Percentiles rank a stretch among this genome's conserved stretches.
phyloP scores from a whole-genome alignment of 2,888 invertebrate species.

The Dasypolia templi region DNA sequence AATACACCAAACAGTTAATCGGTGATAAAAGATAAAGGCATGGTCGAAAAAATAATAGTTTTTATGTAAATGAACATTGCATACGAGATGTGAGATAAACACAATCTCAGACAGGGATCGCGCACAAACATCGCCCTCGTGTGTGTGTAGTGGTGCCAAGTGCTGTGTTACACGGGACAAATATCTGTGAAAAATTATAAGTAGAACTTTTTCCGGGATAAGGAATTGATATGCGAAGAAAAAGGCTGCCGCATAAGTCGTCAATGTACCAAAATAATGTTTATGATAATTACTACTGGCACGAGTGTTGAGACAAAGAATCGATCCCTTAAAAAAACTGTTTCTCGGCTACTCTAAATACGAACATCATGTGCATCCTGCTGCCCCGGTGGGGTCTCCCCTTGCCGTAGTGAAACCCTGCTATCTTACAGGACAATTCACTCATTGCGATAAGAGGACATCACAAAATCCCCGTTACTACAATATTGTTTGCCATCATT shows the following conservation, averaged over 20 bases:
- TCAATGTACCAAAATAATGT: neutral
- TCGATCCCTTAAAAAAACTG: neutral
- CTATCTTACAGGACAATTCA: neutral
- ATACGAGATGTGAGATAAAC: slow-evolving; percentile 75
- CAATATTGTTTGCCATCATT: neutral
- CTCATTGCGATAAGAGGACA: neutral
- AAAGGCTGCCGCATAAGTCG: neutral
- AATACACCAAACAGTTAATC: slow-evolving; percentile 76
- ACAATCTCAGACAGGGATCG: slow-evolving; percentile 70
- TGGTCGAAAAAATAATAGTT: slow-evolving; percentile 82
- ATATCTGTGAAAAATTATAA: slow-evolving; percentile 10
- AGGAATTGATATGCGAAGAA: neutral
- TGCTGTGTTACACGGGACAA: slow-evolving; percentile 40
- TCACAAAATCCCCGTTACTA: neutral
- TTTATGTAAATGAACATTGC: slow-evolving; percentile 85
- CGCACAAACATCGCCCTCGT: slow-evolving; percentile 58
- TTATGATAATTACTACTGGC: neutral
- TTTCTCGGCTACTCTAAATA: neutral
- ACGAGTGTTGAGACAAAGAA: neutral
- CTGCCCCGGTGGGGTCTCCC: neutral
- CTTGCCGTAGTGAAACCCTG: neutral
- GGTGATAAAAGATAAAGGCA: slow-evolving; percentile 75
- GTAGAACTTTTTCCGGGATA: neutral
- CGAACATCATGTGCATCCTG: neutral
- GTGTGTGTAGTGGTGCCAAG: slow-evolving; percentile 60